Evolutionary conservation across 1,140 invertebrate species (phyloP).

Genomic region (Panagrolaimus sp.): DNA sequence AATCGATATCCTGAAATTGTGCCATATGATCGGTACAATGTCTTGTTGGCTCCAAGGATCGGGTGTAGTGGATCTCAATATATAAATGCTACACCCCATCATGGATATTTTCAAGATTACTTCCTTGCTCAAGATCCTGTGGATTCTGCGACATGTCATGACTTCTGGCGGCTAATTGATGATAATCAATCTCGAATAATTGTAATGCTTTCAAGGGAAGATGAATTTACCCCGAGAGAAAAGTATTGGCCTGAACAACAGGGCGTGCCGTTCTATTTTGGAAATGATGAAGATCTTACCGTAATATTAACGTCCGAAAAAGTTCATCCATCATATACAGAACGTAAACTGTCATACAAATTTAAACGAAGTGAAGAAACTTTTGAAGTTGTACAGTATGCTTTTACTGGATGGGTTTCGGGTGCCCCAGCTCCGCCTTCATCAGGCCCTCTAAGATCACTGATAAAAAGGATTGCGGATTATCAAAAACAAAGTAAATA

Average conservation of each 20-base stretch:
- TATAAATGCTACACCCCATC: conserved; percentile 52
- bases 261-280: conserved; percentile 30
- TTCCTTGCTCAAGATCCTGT: conserved; percentile 73
- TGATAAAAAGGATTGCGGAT: not conserved
- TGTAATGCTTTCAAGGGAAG: conserved; percentile 91
- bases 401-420: conserved; percentile 27
- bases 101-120: conserved; percentile 57
- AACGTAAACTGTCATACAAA: conserved; percentile 43
- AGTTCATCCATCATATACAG: conserved; percentile 27
- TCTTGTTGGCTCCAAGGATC: conserved; percentile 46
- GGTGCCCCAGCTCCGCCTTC: conserved; percentile 23
- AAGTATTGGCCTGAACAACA: conserved; percentile 52
- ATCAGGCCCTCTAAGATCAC: not conserved
- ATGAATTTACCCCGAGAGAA: conserved; percentile 67
- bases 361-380: conserved; percentile 35
- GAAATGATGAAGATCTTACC: conserved; percentile 46
- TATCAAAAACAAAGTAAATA: conserved; percentile 18
- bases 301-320: conserved; percentile 34
- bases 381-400: conserved; percentile 28
- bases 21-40: conserved; percentile 53
- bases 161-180: conserved; percentile 99
- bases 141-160: conserved; percentile 67
- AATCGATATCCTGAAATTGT: conserved; percentile 53
- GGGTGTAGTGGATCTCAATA: conserved; percentile 47
- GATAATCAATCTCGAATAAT: conserved; percentile 90